Percentiles rank a stretch among this genome's conserved stretches.
These are phyloP conservation scores for Peromyscus nudipes DNA, from an alignment of 2,797 vertebrate genomes.

Conservation along the genomic window DNA sequence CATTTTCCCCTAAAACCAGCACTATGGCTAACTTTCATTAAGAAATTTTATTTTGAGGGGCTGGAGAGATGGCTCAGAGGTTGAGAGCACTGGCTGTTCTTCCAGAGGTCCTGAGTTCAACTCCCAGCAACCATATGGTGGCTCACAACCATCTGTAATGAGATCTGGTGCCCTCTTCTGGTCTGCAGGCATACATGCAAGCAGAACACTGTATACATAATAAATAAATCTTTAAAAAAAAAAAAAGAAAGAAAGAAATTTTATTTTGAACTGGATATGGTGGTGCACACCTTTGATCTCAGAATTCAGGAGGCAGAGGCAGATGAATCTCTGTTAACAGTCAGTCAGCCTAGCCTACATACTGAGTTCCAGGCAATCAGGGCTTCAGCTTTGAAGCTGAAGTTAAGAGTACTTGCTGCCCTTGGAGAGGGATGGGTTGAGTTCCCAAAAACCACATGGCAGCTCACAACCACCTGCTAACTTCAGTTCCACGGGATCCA, in stretches of 20 bases:
- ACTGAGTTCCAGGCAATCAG: neutral
- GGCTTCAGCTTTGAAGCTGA: neutral
- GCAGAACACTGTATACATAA: too few species aligned
- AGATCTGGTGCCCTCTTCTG: too few species aligned
- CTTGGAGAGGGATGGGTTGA: neutral
- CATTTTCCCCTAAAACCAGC: neutral
- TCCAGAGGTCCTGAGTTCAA: too few species aligned
- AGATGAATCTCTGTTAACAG: neutral
- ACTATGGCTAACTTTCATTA: neutral
- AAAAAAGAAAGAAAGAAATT: neutral
- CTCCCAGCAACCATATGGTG: too few species aligned
- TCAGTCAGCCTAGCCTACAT: neutral
- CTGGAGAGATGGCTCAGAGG: too few species aligned
- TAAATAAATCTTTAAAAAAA: too few species aligned
- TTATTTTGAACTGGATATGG: neutral
- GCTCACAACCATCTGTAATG: too few species aligned
- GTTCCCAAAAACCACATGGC: neutral
- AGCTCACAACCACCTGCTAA: neutral
- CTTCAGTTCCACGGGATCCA: neutral
- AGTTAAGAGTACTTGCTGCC: neutral
- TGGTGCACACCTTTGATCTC: neutral
- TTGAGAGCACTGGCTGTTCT: too few species aligned
- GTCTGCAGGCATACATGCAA: too few species aligned
- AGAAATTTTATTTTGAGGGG: neutral
- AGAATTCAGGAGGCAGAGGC: neutral